Percentiles rank a stretch among this genome's conserved stretches.
Evolutionary conservation across 92 coral and sea anemone species (phyloP).

Genomic region (Phymanthus crucifer): DNA sequence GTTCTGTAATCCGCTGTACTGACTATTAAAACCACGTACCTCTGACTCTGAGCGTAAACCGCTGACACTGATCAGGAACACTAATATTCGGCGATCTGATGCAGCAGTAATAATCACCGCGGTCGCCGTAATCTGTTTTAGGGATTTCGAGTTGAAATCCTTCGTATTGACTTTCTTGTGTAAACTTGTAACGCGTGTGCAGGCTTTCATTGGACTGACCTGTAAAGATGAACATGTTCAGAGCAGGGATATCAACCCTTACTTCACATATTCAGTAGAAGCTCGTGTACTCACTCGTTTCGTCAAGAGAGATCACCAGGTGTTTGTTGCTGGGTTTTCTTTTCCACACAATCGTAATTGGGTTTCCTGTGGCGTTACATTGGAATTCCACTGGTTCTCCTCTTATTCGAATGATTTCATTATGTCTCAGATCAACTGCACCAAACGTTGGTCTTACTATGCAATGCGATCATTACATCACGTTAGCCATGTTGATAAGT

Average conservation of each 20-base stretch:
- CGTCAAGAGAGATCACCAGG: not conserved
- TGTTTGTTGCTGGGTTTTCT: constrained; percentile 28
- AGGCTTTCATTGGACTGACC: constrained; percentile 19
- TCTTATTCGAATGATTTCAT: constrained; percentile 44
- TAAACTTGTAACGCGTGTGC: constrained; percentile 33
- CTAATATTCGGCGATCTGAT: constrained; percentile 43
- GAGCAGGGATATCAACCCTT: too few species aligned
- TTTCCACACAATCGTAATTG: constrained; percentile 73
- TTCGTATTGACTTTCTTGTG: constrained; percentile 16
- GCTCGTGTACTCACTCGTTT: not conserved
- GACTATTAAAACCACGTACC: constrained; percentile 29
- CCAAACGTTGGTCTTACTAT: constrained; percentile 48
- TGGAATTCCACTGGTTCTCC: constrained; percentile 49
- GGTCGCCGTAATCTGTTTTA: constrained; percentile 59
- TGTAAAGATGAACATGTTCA: not conserved
- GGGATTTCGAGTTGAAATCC: constrained; percentile 42
- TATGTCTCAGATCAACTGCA: constrained; percentile 24
- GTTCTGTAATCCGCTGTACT: not conserved
- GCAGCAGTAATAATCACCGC: constrained; percentile 59
- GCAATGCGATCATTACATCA: not conserved
- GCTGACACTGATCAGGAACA: constrained; percentile 50
- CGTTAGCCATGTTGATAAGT: not conserved
- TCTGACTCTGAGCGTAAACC: constrained; percentile 61
- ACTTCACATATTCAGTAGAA: too few species aligned
- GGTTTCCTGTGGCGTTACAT: constrained; percentile 74